phyloP scores from a whole-genome alignment of 2,888 invertebrate species.

The Campopleginae sp. region DNA sequence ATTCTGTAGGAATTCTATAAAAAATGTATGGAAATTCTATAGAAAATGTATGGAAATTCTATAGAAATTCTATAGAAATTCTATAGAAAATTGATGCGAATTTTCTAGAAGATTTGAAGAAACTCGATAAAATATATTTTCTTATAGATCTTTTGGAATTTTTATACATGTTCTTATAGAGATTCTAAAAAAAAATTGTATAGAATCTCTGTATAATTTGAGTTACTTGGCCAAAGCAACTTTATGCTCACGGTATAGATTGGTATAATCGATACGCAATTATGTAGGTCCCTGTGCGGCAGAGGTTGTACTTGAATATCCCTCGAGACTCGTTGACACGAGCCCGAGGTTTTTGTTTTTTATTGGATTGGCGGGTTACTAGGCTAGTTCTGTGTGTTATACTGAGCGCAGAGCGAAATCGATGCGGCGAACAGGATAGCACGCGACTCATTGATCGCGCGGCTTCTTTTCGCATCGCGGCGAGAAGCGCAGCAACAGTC shows the following conservation, averaged over 20 bases:
- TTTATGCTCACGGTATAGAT: background rate
- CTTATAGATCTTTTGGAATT: no score
- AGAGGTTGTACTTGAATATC: conserved; percentile 65
- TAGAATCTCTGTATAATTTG: no score
- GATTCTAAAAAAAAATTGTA: no score
- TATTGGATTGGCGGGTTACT: conserved; percentile 48
- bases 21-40: no score
- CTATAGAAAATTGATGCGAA: no score
- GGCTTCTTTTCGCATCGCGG: conserved; percentile 1
- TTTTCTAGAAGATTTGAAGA: no score
- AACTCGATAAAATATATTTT: no score
- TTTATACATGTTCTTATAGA: no score
- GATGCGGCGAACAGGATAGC: conserved; percentile 60
- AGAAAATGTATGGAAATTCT: no score
- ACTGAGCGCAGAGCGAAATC: conserved; percentile 44
- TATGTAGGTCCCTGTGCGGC: conserved; percentile 50
- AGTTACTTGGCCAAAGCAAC: background rate
- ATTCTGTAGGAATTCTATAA: no score
- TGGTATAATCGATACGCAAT: background rate
- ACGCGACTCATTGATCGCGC: conserved; percentile 33
- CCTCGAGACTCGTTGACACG: conserved; percentile 76
- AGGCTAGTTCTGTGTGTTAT: conserved; percentile 47
- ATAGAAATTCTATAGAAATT: no score
- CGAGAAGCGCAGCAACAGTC: background rate
- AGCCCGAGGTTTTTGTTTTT: conserved; percentile 64